A percentile compares a stretch with the other conserved stretches of the same genome.
These are phyloP conservation scores for Mastacembelus armatus DNA, from an alignment of 2,797 vertebrate species.

Conservation along the genomic window DNA sequence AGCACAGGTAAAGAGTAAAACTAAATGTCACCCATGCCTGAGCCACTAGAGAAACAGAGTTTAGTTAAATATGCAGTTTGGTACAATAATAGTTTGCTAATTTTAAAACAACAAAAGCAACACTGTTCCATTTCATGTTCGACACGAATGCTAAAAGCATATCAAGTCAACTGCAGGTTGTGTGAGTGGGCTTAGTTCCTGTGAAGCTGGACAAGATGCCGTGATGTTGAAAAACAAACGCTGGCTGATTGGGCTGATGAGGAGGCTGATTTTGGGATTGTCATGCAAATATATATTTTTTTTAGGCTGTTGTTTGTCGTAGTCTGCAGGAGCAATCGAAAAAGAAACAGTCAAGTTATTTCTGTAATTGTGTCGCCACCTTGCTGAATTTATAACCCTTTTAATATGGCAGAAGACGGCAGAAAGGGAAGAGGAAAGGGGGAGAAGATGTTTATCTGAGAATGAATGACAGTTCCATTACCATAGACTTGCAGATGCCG, in stretches of 20 bases:
- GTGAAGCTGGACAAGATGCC: not conserved
- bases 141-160: not conserved
- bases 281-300: conserved; percentile 13
- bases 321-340: conserved; percentile 42
- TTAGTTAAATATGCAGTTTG: not conserved
- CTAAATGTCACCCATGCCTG: not conserved
- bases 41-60: not conserved
- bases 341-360: conserved; percentile 62
- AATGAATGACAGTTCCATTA: conserved; percentile 86
- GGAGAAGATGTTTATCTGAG: conserved; percentile 79
- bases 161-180: not conserved
- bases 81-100: not conserved
- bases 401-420: conserved; percentile 73
- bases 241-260: conserved; percentile 10
- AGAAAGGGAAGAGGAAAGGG: conserved; percentile 53
- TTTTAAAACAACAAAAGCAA: not conserved
- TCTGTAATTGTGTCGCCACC: conserved; percentile 69
- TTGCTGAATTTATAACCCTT: conserved; percentile 75
- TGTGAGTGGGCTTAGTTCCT: not conserved
- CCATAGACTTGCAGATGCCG: conserved; percentile 72
- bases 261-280: conserved; percentile 12
- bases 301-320: conserved; percentile 28
- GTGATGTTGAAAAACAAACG: conserved; percentile 12
- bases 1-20: not conserved
- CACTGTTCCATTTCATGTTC: not conserved